Percentiles rank a stretch among this genome's conserved stretches.
phyloP scores from a whole-genome alignment of 2,113 vertebrate species.

The Calonectris borealis region DNA sequence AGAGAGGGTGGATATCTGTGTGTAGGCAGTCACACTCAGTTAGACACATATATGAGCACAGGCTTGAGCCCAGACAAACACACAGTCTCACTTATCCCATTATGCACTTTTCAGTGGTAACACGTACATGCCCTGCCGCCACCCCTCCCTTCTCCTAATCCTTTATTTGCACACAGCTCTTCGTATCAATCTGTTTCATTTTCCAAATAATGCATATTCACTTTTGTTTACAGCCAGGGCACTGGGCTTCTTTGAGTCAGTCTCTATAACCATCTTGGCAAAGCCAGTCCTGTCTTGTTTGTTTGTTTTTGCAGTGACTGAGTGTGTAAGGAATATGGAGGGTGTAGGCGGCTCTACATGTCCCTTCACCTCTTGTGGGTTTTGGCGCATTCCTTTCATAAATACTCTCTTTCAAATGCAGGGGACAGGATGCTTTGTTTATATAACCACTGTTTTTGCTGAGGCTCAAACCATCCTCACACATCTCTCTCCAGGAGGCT shows the following conservation, averaged over 20 bases:
- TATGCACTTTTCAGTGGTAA: neutral
- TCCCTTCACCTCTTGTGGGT: conserved; percentile 49
- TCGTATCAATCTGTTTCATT: neutral
- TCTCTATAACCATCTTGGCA: neutral
- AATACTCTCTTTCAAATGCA: neutral
- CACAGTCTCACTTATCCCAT: neutral
- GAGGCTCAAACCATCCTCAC: neutral
- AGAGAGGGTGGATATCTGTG: neutral
- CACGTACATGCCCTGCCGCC: neutral
- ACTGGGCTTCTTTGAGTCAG: neutral
- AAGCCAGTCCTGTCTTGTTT: conserved; percentile 13
- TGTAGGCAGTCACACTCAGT: neutral
- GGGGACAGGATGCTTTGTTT: neutral
- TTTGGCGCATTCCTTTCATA: neutral
- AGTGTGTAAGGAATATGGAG: conserved; percentile 8
- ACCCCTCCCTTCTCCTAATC: neutral
- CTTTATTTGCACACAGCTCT: neutral
- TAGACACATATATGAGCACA: neutral
- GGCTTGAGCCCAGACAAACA: neutral
- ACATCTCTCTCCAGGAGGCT: neutral
- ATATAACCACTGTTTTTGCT: neutral
- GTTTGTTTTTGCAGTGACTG: conserved; percentile 49
- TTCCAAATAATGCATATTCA: neutral
- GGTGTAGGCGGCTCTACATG: conserved; percentile 13
- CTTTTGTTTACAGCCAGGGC: neutral